Conservation (phyloP, 2,113 vertebrate species). For the Hippocampus zosterae region DNA sequence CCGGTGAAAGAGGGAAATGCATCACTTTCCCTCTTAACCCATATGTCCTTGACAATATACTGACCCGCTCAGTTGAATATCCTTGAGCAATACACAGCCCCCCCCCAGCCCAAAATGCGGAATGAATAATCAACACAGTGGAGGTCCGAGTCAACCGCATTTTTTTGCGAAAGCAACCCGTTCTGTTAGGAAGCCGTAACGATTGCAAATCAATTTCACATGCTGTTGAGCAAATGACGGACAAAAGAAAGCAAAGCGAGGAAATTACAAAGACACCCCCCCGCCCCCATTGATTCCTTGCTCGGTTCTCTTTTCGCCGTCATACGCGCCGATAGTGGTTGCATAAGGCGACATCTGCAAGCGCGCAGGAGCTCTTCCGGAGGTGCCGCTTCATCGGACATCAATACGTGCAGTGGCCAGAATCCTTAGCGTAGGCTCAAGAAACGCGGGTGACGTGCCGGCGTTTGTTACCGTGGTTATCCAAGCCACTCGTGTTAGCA, state of each 20-base stretch:
- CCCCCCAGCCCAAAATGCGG: not conserved
- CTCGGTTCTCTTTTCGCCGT: not conserved
- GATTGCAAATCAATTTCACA: not conserved
- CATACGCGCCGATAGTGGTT: not conserved
- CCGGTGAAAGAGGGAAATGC: not conserved
- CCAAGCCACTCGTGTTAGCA: too few species aligned
- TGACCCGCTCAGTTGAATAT: too few species aligned
- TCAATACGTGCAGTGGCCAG: not conserved
- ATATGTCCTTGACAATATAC: not conserved
- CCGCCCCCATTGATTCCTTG: not conserved
- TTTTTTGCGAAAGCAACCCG: not conserved
- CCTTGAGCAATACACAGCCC: too few species aligned
- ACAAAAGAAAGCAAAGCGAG: not conserved
- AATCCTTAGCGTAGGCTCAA: not conserved
- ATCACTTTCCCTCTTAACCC: not conserved
- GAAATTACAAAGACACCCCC: not conserved
- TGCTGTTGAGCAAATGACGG: slow-evolving; percentile 1
- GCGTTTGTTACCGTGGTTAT: too few species aligned
- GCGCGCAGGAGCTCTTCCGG: not conserved
- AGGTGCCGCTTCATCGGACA: not conserved
- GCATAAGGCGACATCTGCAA: not conserved
- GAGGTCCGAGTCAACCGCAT: not conserved
- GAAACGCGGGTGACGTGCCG: too few species aligned
- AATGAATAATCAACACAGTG: not conserved
- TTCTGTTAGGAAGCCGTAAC: not conserved